A percentile compares a stretch with the other conserved stretches of the same genome.
phyloP scores from a whole-genome alignment of 2,113 vertebrate species.

The Crotalus helleri region DNA sequence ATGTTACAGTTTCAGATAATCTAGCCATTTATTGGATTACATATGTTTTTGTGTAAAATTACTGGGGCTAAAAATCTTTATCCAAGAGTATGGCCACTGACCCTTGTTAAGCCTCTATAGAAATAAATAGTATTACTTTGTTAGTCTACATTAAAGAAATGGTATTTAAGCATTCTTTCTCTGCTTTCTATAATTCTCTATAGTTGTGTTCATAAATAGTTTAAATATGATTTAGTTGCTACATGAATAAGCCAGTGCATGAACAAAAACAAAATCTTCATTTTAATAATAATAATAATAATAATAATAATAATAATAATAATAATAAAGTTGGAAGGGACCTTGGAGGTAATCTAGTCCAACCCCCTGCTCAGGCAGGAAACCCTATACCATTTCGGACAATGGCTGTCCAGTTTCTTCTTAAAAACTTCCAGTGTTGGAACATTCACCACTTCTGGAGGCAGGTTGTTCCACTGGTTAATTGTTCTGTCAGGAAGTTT shows the following conservation, averaged over 20 bases:
- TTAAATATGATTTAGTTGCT: background rate
- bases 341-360: too few relatives aligned
- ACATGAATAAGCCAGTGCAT: background rate
- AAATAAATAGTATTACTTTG: background rate
- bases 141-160: constrained; percentile 15
- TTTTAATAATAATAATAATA: background rate
- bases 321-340: too few relatives aligned
- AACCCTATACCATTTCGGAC: too few relatives aligned
- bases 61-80: background rate
- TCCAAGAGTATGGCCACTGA: background rate
- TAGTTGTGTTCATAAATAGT: background rate
- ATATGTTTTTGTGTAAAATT: constrained; percentile 21
- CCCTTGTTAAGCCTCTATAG: background rate
- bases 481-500: too few relatives aligned
- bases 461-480: too few relatives aligned
- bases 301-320: too few relatives aligned
- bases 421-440: too few relatives aligned
- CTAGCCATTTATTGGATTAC: background rate
- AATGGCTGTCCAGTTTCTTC: too few relatives aligned
- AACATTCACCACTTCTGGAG: too few relatives aligned
- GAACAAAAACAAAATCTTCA: background rate
- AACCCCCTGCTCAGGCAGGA: too few relatives aligned
- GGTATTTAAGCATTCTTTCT: background rate
- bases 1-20: constrained; percentile 1
- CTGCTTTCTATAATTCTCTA: background rate